Conservation (phyloP, 1,140 invertebrate genomes). For the Tetranychus cinnabarinus region DNA sequence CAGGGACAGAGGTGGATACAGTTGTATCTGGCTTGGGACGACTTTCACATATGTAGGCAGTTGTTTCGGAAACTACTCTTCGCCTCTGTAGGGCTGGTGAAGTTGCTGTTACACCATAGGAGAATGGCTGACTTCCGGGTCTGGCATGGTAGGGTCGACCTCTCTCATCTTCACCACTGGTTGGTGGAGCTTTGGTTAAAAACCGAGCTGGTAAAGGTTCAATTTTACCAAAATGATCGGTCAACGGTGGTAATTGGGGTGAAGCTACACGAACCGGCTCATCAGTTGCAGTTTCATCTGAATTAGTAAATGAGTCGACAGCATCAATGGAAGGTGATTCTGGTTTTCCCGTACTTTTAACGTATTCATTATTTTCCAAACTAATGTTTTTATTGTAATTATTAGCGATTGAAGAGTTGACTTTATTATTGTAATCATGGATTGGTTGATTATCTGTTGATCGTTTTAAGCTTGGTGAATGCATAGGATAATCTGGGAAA, state of each 20-base stretch:
- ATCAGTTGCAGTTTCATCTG: neutral
- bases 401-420: neutral
- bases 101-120: conserved; percentile 27
- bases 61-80: conserved; percentile 19
- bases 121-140: conserved; percentile 51
- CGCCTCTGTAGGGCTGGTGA: conserved; percentile 12
- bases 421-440: too few relatives aligned
- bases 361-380: neutral
- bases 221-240: neutral
- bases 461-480: neutral
- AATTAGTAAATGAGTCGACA: neutral
- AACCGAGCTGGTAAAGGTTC: neutral
- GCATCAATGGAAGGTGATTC: neutral
- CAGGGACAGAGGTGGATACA: too few relatives aligned
- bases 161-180: conserved; percentile 12
- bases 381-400: neutral
- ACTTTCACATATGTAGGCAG: conserved; percentile 2
- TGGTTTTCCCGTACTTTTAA: neutral
- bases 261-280: neutral
- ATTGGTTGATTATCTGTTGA: neutral
- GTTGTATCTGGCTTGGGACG: neutral
- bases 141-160: conserved; percentile 50
- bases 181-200: conserved; percentile 1
- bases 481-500: conserved; percentile 32
- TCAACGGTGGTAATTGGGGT: neutral